These are phyloP conservation scores for Ancistrus triradiatus DNA, from an alignment of 2,113 vertebrate genomes.

Conservation along the genomic window DNA sequence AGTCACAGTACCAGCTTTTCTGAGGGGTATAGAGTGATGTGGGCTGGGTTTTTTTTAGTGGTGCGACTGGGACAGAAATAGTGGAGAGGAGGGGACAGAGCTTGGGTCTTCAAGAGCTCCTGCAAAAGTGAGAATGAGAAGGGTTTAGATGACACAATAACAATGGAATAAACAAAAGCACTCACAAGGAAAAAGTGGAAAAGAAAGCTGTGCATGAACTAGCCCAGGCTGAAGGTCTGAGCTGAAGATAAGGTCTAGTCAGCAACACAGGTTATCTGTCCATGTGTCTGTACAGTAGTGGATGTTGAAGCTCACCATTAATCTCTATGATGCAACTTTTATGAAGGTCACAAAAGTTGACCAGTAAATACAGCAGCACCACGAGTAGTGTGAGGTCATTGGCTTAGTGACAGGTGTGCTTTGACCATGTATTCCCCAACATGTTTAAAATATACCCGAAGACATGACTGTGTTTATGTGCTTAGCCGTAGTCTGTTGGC, in stretches of 20 bases:
- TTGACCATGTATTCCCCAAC: not conserved
- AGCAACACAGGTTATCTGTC: not conserved
- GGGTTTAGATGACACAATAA: slow-evolving; percentile 27
- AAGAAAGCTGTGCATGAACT: no score
- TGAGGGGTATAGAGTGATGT: slow-evolving; percentile 7
- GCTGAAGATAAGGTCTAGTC: no score
- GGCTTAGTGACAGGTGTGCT: slow-evolving; percentile 36
- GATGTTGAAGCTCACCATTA: slow-evolving; percentile 24
- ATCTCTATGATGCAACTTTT: slow-evolving; percentile 34
- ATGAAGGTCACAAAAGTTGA: slow-evolving; percentile 53
- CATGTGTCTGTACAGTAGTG: slow-evolving; percentile 20
- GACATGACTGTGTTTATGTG: no score
- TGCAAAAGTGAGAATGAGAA: slow-evolving; percentile 30
- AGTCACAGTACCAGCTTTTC: no score
- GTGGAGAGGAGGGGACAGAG: slow-evolving; percentile 4
- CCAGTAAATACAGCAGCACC: slow-evolving; percentile 13
- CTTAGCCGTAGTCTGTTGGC: no score
- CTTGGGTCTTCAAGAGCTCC: slow-evolving; percentile 15
- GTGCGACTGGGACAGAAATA: slow-evolving; percentile 27
- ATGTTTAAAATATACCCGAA: no score
- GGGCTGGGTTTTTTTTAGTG: slow-evolving; percentile 30
- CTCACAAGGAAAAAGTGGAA: not conserved
- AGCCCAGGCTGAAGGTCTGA: no score
- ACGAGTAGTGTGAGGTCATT: slow-evolving; percentile 42
- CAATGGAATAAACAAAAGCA: not conserved